A percentile compares a stretch with the other conserved stretches of the same genome.
phyloP scores from a whole-genome alignment of 1,140 invertebrate genomes.

The Chironomus tepperi region DNA sequence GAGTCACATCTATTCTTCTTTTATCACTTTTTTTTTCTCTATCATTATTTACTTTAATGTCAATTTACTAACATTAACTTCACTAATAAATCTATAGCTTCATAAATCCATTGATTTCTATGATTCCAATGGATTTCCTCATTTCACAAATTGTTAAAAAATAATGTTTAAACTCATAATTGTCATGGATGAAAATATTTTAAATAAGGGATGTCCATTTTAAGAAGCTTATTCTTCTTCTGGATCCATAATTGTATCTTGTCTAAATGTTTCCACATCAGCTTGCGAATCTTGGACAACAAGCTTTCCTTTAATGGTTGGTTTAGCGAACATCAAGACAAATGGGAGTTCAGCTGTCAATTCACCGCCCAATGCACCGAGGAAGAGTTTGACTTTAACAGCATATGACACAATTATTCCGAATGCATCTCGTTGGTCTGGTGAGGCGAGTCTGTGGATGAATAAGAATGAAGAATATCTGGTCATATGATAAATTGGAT shows the following conservation, averaged over 20 bases:
- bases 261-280: constrained; percentile 53
- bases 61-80: too few relatives aligned
- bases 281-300: constrained; percentile 52
- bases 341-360: constrained; percentile 92
- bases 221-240: background rate
- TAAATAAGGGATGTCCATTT: too few relatives aligned
- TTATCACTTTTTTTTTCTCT: too few relatives aligned
- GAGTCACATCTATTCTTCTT: too few relatives aligned
- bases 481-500: too few relatives aligned
- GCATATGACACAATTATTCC: constrained; percentile 85
- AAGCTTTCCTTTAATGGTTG: constrained; percentile 48
- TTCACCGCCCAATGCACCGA: constrained; percentile 90
- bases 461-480: constrained; percentile 26
- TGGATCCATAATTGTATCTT: constrained; percentile 44
- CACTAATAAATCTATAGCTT: too few relatives aligned
- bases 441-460: constrained; percentile 57
- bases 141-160: too few relatives aligned
- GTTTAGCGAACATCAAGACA: constrained; percentile 92
- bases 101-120: too few relatives aligned
- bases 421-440: constrained; percentile 75
- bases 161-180: too few relatives aligned
- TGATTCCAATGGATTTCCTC: too few relatives aligned
- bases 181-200: too few relatives aligned
- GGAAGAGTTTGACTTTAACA: constrained; percentile 90
- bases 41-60: too few relatives aligned